Evolutionary conservation across 2,888 invertebrate genomes (phyloP), one percentile per base, ranked within the genome.

Genomic region (Hermaeophaga mercurialis): DNA sequence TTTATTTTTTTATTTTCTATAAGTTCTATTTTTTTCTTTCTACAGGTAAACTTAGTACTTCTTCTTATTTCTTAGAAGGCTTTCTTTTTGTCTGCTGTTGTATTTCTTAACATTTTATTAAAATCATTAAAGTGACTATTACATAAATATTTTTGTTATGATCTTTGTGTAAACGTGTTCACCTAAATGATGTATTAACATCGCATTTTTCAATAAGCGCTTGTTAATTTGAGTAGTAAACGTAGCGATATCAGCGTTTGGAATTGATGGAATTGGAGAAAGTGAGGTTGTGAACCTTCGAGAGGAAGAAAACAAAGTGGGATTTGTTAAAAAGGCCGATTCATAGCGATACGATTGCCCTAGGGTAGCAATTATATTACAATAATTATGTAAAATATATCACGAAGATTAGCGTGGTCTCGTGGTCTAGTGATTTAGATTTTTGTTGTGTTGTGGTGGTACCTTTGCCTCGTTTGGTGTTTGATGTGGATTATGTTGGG

Each of bases 301-400:
- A 43, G 26, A 45, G 26, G 19, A 53, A 55, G 28, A 28, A 61
- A 63, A 65, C 61, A 63, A 63, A 65, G 62, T 63, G 59, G 58
- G 58, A 59, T 62, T 62, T 63, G 62, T 53, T 55, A 36, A 45
- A 46, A 54, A 54, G 48, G 53, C 56, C 54, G 60, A 59, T 59
- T 57, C 62, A 53, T 47, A 48, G 39, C 24, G 47, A 41, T 54
- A 45, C 18, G 18, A 28, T 24, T 22, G 52, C 61, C 63, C 44
- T 22, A n/a, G 41, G 60, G 63, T 62, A 61, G 61, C 65, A 62
- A 65, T 65, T 65, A 66, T 61, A 64, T 62, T 65, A 54, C 61
- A 61, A 66, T n/a, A n/a, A n/a, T 65, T 66, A 66, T 63, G 65
- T 65, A 66, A 65, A 65, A 62, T 58, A 59, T 61, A 63, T 59